Evolutionary conservation across 1,140 invertebrate genomes (phyloP), one percentile per base, ranked within the genome.

Genomic region (Saccostrea glomerata): DNA sequence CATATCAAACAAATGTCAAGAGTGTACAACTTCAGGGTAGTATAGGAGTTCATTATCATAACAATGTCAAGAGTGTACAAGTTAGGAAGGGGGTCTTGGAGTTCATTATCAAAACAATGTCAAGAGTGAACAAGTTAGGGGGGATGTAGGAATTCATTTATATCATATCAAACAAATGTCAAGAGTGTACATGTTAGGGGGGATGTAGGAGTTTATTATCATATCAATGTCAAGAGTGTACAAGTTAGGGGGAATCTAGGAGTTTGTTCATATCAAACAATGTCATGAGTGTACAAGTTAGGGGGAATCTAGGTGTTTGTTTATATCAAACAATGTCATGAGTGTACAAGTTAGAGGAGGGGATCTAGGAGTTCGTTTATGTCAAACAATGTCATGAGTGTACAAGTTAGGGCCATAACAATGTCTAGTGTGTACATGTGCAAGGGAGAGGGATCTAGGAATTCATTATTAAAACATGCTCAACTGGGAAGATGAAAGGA

Each of bases 401-500:
- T 58, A 58, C 11, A 58, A 58, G 56, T 58, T 58, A 17, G 56
- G 58, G 58, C 20, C 58, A 60, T 17, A 63, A 63, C 58, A 20
- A 63, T 63, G 15, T 63, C 15, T 1, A 63, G 58, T 20, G 13
- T 63, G 13, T 20, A 63, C 58, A 63, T 20, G 58, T 63, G n/a
- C 30, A 36, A 36, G 15, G 6, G 58, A 17, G 58, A n/a, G 17
- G 6, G n/a, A 36, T 36, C 17, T n/a, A 63, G 17, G 58, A 97
- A 98, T 98, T 95, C 96, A 97, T 95, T 98, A 97, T 96, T 9
- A 47, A 47, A 47, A 7, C 47, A 47, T 47, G 47, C 47, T 47
- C 47, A 6, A 47, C 5, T 6, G 5, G 47, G 47, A 47, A 47
- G 9, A 47, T 47, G 6, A 9, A 47, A 47, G 47, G 5, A 47